Evolutionary conservation across 2,888 invertebrate genomes (phyloP).

Genomic region (Dioctria linearis): DNA sequence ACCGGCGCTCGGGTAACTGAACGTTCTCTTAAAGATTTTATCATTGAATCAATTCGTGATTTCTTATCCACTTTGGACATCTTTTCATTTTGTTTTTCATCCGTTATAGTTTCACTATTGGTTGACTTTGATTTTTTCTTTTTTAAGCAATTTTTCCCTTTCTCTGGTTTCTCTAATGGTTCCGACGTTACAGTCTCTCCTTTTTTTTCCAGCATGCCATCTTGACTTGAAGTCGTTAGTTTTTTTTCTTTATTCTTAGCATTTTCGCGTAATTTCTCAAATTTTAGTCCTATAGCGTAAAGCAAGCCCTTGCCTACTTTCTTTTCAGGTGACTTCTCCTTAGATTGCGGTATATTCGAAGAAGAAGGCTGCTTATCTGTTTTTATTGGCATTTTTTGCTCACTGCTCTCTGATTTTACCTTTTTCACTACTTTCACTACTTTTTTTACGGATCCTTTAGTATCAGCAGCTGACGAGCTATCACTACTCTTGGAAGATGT

Average conservation of each 20-base stretch:
- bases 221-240: slow-evolving; percentile 52
- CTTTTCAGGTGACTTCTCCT: slow-evolving; percentile 73
- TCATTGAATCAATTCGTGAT: slow-evolving; percentile 73
- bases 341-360: slow-evolving; percentile 61
- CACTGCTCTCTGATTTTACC: slow-evolving; percentile 40
- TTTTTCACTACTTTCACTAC: slow-evolving; percentile 63
- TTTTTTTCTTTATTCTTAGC: slow-evolving; percentile 71
- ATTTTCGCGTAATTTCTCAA: slow-evolving; percentile 77
- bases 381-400: slow-evolving; percentile 60
- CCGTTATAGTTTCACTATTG: slow-evolving; percentile 46
- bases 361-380: slow-evolving; percentile 66
- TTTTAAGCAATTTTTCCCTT: slow-evolving; percentile 72
- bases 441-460: slow-evolving; percentile 53
- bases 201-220: slow-evolving; percentile 42
- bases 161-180: background rate
- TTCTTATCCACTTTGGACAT: slow-evolving; percentile 67
- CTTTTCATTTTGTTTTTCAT: slow-evolving; percentile 60
- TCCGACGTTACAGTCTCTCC: background rate
- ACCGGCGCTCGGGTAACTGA: slow-evolving; percentile 76
- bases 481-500: slow-evolving; percentile 33
- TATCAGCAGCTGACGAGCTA: slow-evolving; percentile 35
- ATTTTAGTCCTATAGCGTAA: slow-evolving; percentile 83
- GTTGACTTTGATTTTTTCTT: slow-evolving; percentile 68
- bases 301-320: slow-evolving; percentile 77
- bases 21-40: slow-evolving; percentile 77